phyloP scores from a whole-genome alignment of 1,140 invertebrate genomes.

The Diprion similis region DNA sequence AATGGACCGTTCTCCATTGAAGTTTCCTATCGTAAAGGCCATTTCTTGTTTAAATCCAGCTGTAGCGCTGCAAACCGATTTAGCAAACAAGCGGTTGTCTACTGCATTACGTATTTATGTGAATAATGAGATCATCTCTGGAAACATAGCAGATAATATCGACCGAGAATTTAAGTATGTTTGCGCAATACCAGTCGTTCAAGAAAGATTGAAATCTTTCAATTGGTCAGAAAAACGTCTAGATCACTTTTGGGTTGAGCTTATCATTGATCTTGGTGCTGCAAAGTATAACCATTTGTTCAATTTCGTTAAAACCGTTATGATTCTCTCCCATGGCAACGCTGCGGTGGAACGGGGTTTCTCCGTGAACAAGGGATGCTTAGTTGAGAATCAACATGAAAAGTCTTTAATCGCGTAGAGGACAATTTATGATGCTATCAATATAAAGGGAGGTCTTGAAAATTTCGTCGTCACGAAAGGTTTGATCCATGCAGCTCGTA shows the following conservation, averaged over 20 bases:
- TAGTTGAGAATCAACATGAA: conserved; percentile 33
- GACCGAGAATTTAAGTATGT: conserved; percentile 11
- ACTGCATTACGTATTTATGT: conserved; percentile 10
- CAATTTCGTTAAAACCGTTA: conserved; percentile 18
- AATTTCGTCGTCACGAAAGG: conserved; percentile 23
- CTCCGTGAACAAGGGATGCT: conserved; percentile 32
- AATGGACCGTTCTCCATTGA: conserved; percentile 17
- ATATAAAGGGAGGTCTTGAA: conserved; percentile 15
- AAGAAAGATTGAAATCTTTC: not conserved
- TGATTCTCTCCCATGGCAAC: conserved; percentile 34
- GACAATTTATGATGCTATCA: conserved; percentile 27
- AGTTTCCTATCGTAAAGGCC: conserved; percentile 15
- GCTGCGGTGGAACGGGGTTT: conserved; percentile 31
- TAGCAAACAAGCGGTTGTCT: not conserved
- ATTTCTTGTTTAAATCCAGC: conserved; percentile 26
- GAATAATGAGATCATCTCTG: not conserved
- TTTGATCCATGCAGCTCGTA: conserved; percentile 21
- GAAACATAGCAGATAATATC: conserved; percentile 30
- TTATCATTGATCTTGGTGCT: not conserved
- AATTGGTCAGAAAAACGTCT: not conserved
- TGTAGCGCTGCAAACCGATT: conserved; percentile 13
- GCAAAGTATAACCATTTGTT: not conserved
- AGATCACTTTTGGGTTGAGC: not conserved
- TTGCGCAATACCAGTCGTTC: not conserved
- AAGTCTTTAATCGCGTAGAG: conserved; percentile 31